Percentiles rank a stretch among this genome's conserved stretches.
Evolutionary conservation across 2,888 invertebrate species (phyloP).

Genomic region (Eumerus sabulonum): DNA sequence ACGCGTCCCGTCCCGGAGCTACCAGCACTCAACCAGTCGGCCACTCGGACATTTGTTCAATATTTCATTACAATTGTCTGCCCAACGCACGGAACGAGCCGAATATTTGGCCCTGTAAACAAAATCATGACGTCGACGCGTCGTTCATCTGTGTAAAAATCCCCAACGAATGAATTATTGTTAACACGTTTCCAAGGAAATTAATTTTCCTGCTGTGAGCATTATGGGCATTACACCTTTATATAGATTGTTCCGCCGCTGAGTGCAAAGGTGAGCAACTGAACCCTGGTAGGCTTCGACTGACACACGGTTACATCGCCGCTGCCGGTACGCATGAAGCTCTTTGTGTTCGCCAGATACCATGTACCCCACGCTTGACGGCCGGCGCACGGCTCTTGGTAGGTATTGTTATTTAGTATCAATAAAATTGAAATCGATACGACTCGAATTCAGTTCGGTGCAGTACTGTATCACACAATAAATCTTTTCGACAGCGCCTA

Average conservation of each 20-base stretch:
- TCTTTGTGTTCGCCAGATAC: constrained; percentile 39
- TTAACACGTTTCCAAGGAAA: constrained; percentile 66
- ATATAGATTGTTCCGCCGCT: constrained; percentile 49
- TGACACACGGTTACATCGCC: constrained; percentile 26
- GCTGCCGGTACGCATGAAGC: constrained; percentile 38
- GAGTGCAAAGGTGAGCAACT: constrained; percentile 23
- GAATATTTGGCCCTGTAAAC: constrained; percentile 24
- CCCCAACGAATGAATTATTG: constrained; percentile 61
- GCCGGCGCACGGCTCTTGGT: constrained; percentile 37
- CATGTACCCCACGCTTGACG: constrained; percentile 12
- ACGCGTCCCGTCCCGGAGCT: too few relatives aligned
- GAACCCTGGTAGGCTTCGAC: constrained; percentile 44
- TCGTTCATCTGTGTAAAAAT: constrained; percentile 40
- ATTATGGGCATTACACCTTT: constrained; percentile 64
- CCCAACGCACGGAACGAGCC: background rate
- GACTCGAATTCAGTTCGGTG: constrained; percentile 59
- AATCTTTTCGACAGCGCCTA: constrained; percentile 52
- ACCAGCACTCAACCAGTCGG: too few relatives aligned
- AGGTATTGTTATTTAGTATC: constrained; percentile 67
- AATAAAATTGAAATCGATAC: constrained; percentile 68
- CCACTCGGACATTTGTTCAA: constrained; percentile 15
- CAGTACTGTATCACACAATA: constrained; percentile 62
- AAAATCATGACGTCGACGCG: constrained; percentile 28
- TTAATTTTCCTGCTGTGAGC: constrained; percentile 68
- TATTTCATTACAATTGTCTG: constrained; percentile 40